Conservation (phyloP, 2,797 vertebrate genomes). For the Periparus ater region DNA sequence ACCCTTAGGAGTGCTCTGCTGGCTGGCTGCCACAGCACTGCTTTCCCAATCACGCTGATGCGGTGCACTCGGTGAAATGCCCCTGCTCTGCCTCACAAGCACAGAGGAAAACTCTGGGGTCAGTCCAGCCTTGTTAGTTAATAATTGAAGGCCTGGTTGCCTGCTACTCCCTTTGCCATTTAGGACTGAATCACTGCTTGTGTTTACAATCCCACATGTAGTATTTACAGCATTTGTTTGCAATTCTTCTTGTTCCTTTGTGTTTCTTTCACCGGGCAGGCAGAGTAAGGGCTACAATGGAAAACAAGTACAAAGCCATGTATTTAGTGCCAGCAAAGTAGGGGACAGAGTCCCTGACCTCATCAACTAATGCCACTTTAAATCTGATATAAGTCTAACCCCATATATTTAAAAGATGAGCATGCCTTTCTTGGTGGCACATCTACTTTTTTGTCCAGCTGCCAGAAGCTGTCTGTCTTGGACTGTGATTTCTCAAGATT, state of each 20-base stretch:
- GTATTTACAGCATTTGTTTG: conserved; percentile 23
- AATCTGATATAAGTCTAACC: background rate
- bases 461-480: background rate
- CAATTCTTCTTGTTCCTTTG: background rate
- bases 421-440: background rate
- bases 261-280: background rate
- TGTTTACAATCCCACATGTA: background rate
- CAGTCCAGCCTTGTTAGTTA: background rate
- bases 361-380: background rate
- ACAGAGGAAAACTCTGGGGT: background rate
- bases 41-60: background rate
- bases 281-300: background rate
- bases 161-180: background rate
- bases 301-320: background rate
- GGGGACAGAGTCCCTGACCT: background rate
- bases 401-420: background rate
- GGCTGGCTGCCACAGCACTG: accelerated
- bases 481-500: background rate
- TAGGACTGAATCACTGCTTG: background rate
- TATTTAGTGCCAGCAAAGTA: background rate
- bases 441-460: background rate
- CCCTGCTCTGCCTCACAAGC: background rate
- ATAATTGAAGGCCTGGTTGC: conserved; percentile 18
- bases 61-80: background rate
- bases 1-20: background rate